These are phyloP conservation scores for Scotopteryx bipunctaria DNA, from an alignment of 2,888 invertebrate genomes.

Conservation along the genomic window DNA sequence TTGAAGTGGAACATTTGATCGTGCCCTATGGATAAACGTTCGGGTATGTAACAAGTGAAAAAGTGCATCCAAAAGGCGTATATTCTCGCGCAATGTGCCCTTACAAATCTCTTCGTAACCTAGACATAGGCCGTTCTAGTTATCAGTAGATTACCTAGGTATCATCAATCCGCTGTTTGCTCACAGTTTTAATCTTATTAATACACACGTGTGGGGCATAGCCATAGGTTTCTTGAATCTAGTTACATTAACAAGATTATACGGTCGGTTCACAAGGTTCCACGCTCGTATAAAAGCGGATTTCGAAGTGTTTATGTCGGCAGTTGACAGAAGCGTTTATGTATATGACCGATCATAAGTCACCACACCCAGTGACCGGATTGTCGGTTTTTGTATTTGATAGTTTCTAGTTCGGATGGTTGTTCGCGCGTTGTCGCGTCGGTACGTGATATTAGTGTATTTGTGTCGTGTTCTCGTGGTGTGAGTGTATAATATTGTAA, in stretches of 20 bases:
- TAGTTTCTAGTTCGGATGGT: conserved; percentile 80
- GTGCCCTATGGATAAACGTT: conserved; percentile 84
- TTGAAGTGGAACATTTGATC: conserved; percentile 82
- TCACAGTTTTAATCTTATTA: conserved; percentile 87
- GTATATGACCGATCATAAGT: conserved; percentile 85
- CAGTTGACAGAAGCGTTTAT: conserved; percentile 86
- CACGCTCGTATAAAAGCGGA: conserved; percentile 84
- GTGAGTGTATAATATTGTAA: conserved; percentile 73
- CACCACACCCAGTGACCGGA: conserved; percentile 86
- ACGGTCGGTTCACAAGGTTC: conserved; percentile 83
- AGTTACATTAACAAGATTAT: conserved; percentile 91
- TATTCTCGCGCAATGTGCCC: conserved; percentile 54
- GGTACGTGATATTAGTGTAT: conserved; percentile 63
- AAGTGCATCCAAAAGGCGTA: conserved; percentile 59
- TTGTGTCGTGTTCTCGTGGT: conserved; percentile 58
- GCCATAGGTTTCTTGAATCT: conserved; percentile 90
- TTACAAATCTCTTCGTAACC: conserved; percentile 79
- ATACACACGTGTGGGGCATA: conserved; percentile 85
- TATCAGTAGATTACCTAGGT: conserved; percentile 84
- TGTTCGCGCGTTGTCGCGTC: conserved; percentile 72
- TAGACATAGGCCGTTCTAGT: conserved; percentile 86
- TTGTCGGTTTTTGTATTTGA: conserved; percentile 81
- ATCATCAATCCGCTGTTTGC: conserved; percentile 84
- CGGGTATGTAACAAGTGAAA: conserved; percentile 78
- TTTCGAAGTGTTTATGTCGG: conserved; percentile 84